These are phyloP conservation scores for Rhabditoides inermis DNA, from an alignment of 2,888 invertebrate genomes.

Conservation along the genomic window DNA sequence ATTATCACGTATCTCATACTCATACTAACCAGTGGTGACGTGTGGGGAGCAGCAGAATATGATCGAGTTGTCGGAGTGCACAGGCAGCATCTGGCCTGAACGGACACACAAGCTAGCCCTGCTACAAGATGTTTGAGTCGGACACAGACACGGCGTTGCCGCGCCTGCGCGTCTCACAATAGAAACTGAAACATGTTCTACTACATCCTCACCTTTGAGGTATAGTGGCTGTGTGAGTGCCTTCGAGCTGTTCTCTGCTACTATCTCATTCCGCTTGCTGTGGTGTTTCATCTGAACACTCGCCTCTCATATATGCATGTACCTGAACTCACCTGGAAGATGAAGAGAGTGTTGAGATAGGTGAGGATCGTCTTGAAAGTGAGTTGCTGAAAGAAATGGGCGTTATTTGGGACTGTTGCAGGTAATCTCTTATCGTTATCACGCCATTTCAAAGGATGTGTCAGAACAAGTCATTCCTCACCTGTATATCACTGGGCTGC, in stretches of 20 bases:
- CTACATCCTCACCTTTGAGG: constrained; percentile 30
- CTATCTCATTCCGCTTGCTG: constrained; percentile 30
- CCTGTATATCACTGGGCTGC: constrained; percentile 44
- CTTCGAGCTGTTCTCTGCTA: constrained; percentile 15
- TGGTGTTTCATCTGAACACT: constrained; percentile 36
- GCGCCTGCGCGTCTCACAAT: not conserved
- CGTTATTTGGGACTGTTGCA: not conserved
- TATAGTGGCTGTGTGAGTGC: constrained; percentile 30
- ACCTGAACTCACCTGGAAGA: no score
- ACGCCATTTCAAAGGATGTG: not conserved
- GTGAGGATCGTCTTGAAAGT: constrained; percentile 43
- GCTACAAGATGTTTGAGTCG: not conserved
- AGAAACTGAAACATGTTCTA: no score
- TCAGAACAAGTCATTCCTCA: constrained; percentile 3
- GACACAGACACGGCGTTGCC: not conserved
- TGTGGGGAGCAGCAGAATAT: constrained; percentile 47
- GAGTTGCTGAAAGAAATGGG: constrained; percentile 22
- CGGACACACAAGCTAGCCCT: not conserved
- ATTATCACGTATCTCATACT: no score
- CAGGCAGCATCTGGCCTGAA: constrained; percentile 42
- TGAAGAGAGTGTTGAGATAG: constrained; percentile 45
- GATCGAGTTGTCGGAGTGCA: constrained; percentile 37
- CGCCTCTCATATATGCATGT: no score
- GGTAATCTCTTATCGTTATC: not conserved
- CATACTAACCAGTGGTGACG: constrained; percentile 37